A percentile compares a stretch with the other conserved stretches of the same genome.
phyloP scores from a whole-genome alignment of 2,888 invertebrate species.

The Phyllotreta cruciferae region DNA sequence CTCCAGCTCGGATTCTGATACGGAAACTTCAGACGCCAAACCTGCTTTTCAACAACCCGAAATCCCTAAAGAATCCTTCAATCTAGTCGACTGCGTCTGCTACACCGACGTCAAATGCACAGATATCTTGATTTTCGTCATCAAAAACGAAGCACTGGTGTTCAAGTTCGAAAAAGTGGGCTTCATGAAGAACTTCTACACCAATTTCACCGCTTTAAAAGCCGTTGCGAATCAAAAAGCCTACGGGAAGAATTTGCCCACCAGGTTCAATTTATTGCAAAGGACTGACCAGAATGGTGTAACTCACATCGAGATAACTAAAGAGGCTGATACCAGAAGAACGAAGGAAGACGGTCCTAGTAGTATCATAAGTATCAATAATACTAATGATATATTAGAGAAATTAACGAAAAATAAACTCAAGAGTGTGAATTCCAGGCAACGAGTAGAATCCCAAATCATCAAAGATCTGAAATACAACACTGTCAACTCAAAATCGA shows the following conservation, averaged over 20 bases:
- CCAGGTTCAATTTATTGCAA: conserved; percentile 60
- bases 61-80: conserved; percentile 50
- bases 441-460: conserved; percentile 43
- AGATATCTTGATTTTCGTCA: conserved; percentile 58
- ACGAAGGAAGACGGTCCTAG: conserved; percentile 39
- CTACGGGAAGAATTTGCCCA: conserved; percentile 48
- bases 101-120: conserved; percentile 59
- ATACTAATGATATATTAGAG: conserved; percentile 50
- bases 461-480: conserved; percentile 44
- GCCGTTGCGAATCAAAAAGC: conserved; percentile 57
- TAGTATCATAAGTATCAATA: conserved; percentile 59
- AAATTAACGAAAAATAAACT: conserved; percentile 35
- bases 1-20: conserved; percentile 57
- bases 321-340: conserved; percentile 33
- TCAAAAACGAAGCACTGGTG: conserved; percentile 57
- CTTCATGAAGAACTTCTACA: conserved; percentile 54
- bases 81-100: conserved; percentile 59
- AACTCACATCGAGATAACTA: conserved; percentile 62
- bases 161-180: conserved; percentile 55
- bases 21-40: conserved; percentile 43
- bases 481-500: conserved; percentile 41
- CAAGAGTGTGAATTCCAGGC: conserved; percentile 46
- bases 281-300: conserved; percentile 62
- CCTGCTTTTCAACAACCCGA: conserved; percentile 17
- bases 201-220: conserved; percentile 58